Evolutionary conservation across 2,888 invertebrate genomes (phyloP).

Genomic region (Lepidonotus clava): DNA sequence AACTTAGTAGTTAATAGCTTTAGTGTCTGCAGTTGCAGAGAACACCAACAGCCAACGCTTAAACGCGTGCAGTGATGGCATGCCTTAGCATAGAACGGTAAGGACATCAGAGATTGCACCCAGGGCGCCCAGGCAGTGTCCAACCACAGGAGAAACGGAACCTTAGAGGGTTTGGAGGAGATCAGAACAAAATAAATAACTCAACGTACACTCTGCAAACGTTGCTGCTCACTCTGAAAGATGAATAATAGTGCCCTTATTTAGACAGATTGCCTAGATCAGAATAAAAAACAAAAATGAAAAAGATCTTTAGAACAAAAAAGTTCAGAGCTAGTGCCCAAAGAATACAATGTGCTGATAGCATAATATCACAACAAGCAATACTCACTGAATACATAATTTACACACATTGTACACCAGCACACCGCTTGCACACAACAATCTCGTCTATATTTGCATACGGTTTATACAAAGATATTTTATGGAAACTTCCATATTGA

Average conservation of each 20-base stretch:
- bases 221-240: conserved; percentile 1
- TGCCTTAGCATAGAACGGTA: background rate
- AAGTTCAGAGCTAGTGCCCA: too few relatives aligned
- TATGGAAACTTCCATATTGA: too few relatives aligned
- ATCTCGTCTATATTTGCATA: too few relatives aligned
- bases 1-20: background rate
- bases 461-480: too few relatives aligned
- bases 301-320: too few relatives aligned
- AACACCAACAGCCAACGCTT: background rate
- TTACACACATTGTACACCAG: too few relatives aligned
- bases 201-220: background rate
- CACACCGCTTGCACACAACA: too few relatives aligned
- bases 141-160: background rate
- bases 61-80: background rate
- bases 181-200: conserved; percentile 1
- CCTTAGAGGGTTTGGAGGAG: background rate
- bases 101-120: background rate
- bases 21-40: background rate
- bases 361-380: too few relatives aligned
- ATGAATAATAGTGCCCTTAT: background rate
- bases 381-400: too few relatives aligned
- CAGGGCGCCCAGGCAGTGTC: background rate
- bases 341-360: too few relatives aligned
- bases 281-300: too few relatives aligned
- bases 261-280: too few relatives aligned